Conservation (phyloP, 2,797 vertebrate species). For the Enteromius mattozi region DNA sequence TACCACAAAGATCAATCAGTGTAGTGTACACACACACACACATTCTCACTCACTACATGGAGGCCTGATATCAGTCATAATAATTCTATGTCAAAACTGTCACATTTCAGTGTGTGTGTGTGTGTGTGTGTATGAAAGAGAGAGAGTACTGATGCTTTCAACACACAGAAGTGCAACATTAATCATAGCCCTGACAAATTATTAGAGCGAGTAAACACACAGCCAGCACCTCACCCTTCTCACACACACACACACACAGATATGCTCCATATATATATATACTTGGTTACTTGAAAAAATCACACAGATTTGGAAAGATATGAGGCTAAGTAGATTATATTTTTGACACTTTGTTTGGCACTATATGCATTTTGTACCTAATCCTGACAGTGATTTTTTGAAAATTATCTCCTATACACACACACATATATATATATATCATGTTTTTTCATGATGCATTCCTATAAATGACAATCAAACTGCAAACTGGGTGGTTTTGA, state of each 20-base stretch:
- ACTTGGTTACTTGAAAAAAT: too few species aligned
- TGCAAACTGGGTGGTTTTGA: too few species aligned
- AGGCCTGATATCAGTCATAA: conserved; percentile 44
- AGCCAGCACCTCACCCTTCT: neutral
- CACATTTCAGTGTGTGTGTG: conserved; percentile 2
- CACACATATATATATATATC: too few species aligned
- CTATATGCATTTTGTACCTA: too few species aligned
- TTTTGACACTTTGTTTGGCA: too few species aligned
- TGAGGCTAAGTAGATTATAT: too few species aligned
- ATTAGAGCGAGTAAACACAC: conserved; percentile 12
- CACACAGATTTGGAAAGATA: too few species aligned
- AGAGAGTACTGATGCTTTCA: conserved; percentile 14
- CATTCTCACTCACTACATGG: conserved; percentile 20
- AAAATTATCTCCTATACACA: too few species aligned
- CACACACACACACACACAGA: neutral
- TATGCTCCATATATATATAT: neutral
- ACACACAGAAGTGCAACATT: conserved; percentile 27
- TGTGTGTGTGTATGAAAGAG: neutral
- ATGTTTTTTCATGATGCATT: too few species aligned
- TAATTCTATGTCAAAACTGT: conserved; percentile 41
- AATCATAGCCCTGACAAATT: conserved; percentile 37
- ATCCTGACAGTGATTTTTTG: too few species aligned
- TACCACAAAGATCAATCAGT: conserved; percentile 53
- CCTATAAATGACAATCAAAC: too few species aligned
- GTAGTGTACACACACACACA: conserved; percentile 17